Conservation (phyloP, 2,797 vertebrate genomes). For the Dallia pectoralis region DNA sequence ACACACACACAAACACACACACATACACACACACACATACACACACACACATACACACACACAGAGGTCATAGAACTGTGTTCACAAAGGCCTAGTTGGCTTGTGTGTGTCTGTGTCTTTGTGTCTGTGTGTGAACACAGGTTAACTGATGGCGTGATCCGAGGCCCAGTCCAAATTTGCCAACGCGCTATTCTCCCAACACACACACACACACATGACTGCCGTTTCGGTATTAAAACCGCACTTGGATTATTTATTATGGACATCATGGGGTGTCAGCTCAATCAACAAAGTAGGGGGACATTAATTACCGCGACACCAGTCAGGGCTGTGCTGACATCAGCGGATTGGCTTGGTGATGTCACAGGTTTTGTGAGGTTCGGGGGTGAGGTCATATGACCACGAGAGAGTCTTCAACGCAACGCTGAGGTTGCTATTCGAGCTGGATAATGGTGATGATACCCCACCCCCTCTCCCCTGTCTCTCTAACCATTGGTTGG, state of each 20-base stretch:
- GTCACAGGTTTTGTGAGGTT: slow-evolving; percentile 21
- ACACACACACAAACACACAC: slow-evolving; percentile 32
- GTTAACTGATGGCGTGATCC: slow-evolving; percentile 30
- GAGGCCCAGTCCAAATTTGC: slow-evolving; percentile 11
- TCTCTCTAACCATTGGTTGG: neutral
- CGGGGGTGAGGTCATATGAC: slow-evolving; percentile 1
- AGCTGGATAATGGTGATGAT: too few relatives aligned
- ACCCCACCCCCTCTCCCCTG: neutral
- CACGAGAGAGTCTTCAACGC: slow-evolving; percentile 11
- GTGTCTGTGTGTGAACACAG: slow-evolving; percentile 26
- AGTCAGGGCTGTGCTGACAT: slow-evolving; percentile 20
- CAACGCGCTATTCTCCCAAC: slow-evolving; percentile 17
- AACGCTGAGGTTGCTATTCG: neutral
- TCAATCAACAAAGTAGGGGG: neutral
- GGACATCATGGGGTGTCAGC: too few relatives aligned
- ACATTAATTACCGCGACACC: slow-evolving; percentile 9
- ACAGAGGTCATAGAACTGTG: neutral
- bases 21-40: slow-evolving; percentile 35
- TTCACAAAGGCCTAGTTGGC: neutral
- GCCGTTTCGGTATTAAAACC: slow-evolving; percentile 31
- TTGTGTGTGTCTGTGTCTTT: slow-evolving; percentile 32
- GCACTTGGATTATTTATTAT: slow-evolving; percentile 29
- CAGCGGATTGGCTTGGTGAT: slow-evolving; percentile 27
- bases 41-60: slow-evolving; percentile 26
- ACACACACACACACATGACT: slow-evolving; percentile 8